A percentile compares a stretch with the other conserved stretches of the same genome.
phyloP scores from a whole-genome alignment of 2,113 vertebrate species.

The Carettochelys insculpta region DNA sequence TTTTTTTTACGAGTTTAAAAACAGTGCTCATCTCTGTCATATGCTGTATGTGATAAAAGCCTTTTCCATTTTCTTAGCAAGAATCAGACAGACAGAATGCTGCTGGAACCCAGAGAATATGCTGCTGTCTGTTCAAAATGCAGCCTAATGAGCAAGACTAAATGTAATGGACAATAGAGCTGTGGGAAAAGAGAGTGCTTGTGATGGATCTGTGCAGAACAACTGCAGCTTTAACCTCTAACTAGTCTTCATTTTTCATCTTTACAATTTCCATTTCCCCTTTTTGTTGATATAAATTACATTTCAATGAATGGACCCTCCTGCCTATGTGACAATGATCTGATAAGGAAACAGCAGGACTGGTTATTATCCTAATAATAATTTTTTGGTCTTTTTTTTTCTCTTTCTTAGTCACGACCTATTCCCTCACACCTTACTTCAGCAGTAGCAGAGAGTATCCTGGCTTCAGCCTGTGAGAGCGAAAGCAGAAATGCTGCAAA shows the following conservation, averaged over 20 bases:
- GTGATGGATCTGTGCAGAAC: constrained; percentile 59
- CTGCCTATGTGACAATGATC: constrained; percentile 47
- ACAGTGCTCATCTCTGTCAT: constrained; percentile 59
- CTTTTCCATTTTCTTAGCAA: constrained; percentile 69
- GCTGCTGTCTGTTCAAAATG: constrained; percentile 63
- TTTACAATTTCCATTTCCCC: constrained; percentile 77
- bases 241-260: constrained; percentile 80
- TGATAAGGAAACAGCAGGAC: constrained; percentile 19
- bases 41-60: constrained; percentile 57
- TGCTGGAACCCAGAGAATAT: constrained; percentile 68
- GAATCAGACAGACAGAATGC: constrained; percentile 59
- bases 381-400: constrained; percentile 65
- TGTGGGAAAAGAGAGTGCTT: constrained; percentile 50
- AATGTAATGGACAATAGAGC: constrained; percentile 52
- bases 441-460: constrained; percentile 88
- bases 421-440: constrained; percentile 89
- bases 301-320: constrained; percentile 65
- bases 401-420: constrained; percentile 83
- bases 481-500: constrained; percentile 88
- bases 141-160: constrained; percentile 60
- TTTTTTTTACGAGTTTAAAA: constrained; percentile 57
- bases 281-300: constrained; percentile 72
- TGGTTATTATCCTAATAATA: constrained; percentile 67
- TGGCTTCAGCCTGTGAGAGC: constrained; percentile 88
- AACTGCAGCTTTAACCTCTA: constrained; percentile 66